Conservation (phyloP, 1,140 invertebrate genomes). For the Drosophila ambigua region DNA sequence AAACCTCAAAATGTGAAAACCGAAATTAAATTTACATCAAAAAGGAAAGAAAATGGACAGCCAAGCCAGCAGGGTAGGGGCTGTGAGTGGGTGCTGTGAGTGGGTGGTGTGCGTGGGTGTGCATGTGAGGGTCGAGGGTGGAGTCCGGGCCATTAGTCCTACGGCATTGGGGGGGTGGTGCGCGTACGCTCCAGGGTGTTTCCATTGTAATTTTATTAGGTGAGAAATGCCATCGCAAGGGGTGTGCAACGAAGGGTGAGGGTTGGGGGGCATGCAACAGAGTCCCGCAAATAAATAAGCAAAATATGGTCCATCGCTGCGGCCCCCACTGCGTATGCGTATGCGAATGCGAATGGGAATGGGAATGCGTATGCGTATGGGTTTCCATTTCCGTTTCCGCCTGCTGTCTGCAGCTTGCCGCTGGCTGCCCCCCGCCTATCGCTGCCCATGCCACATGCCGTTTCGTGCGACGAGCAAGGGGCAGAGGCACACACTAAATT, state of each 20-base stretch:
- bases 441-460: conserved; percentile 15
- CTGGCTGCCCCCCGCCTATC: neutral
- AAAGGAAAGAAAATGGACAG: conserved; percentile 45
- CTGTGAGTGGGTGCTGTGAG: neutral
- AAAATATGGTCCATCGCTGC: conserved; percentile 60
- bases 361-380: neutral
- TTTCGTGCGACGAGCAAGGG: conserved; percentile 10
- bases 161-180: conserved; percentile 6
- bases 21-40: conserved; percentile 81
- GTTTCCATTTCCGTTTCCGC: conserved; percentile 53
- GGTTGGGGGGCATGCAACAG: neutral
- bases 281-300: conserved; percentile 57
- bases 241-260: conserved; percentile 1
- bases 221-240: conserved; percentile 56
- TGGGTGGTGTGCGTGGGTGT: conserved; percentile 1
- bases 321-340: conserved; percentile 46
- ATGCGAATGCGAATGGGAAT: neutral
- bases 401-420: no score
- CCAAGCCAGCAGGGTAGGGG: neutral
- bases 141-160: no score
- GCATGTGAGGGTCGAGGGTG: conserved; percentile 47
- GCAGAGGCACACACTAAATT: conserved; percentile 62
- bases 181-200: conserved; percentile 5
- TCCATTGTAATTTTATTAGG: conserved; percentile 79
- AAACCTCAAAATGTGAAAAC: conserved; percentile 79